Conservation (phyloP, 2,113 vertebrate species). For the Syrrhaptes paradoxus region DNA sequence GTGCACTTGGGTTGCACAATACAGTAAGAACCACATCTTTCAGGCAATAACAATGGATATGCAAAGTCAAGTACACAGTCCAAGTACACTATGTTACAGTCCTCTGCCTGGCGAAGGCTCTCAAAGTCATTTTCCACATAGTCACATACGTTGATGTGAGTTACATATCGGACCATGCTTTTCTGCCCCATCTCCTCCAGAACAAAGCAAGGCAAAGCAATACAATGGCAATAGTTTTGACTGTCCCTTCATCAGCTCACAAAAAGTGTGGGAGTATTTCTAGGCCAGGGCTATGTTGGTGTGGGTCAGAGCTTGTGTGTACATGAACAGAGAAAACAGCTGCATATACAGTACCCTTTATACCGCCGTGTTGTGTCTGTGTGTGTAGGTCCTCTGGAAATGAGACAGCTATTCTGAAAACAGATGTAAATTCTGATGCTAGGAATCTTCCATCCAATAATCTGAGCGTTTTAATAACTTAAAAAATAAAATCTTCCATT, state of each 20-base stretch:
- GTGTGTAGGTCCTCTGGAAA: background rate
- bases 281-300: background rate
- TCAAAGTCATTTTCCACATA: background rate
- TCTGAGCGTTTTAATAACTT: background rate
- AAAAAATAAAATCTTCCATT: background rate
- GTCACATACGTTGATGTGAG: background rate
- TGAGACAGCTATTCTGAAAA: background rate
- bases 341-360: accelerated
- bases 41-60: no score
- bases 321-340: background rate
- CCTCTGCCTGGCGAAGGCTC: background rate
- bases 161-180: accelerated
- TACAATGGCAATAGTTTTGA: background rate
- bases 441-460: background rate
- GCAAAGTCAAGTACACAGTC: background rate
- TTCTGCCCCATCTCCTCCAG: background rate
- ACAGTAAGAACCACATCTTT: background rate
- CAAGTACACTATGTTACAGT: no score
- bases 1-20: background rate
- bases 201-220: background rate
- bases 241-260: background rate
- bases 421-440: background rate
- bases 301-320: background rate
- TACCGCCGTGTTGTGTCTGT: background rate
- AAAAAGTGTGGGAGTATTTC: background rate